Percentiles rank a stretch among this genome's conserved stretches.
Conservation (phyloP, 2,797 vertebrate species). For the Channa striata region DNA sequence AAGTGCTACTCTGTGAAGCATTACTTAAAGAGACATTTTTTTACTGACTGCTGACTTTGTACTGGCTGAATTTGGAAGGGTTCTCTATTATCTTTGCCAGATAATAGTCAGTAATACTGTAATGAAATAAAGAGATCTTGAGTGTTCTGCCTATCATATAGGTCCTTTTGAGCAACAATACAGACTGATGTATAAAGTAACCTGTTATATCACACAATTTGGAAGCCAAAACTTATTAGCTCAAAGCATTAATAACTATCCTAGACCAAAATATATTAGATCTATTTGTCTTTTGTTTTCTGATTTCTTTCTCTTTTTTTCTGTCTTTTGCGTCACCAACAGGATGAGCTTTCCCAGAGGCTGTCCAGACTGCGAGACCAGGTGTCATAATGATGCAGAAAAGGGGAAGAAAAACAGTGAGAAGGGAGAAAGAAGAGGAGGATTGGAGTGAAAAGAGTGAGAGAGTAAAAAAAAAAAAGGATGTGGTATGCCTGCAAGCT, state of each 20-base stretch:
- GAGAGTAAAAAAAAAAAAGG: slow-evolving; percentile 9
- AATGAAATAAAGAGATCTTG: no score
- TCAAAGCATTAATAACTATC: no score
- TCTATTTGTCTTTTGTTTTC: no score
- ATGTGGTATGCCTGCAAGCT: slow-evolving; percentile 23
- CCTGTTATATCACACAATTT: no score
- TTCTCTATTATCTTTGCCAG: slow-evolving; percentile 10
- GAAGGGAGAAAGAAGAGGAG: slow-evolving; percentile 10
- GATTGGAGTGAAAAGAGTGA: background rate
- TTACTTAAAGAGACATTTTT: no score
- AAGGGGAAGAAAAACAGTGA: background rate
- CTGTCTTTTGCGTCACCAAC: slow-evolving; percentile 20
- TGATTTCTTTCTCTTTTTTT: no score
- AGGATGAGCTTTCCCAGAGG: slow-evolving; percentile 78
- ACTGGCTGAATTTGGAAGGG: background rate
- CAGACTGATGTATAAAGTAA: no score
- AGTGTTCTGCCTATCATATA: no score
- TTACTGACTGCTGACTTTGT: background rate
- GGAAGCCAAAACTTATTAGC: no score
- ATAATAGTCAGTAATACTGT: background rate
- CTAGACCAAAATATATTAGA: no score
- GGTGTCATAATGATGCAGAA: slow-evolving; percentile 49
- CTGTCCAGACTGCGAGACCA: slow-evolving; percentile 73
- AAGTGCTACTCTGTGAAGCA: background rate
- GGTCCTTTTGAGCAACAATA: no score